Evolutionary conservation across 2,888 invertebrate species (phyloP), one percentile per base, ranked within the genome.

Genomic region (Cephus rjabovi): DNA sequence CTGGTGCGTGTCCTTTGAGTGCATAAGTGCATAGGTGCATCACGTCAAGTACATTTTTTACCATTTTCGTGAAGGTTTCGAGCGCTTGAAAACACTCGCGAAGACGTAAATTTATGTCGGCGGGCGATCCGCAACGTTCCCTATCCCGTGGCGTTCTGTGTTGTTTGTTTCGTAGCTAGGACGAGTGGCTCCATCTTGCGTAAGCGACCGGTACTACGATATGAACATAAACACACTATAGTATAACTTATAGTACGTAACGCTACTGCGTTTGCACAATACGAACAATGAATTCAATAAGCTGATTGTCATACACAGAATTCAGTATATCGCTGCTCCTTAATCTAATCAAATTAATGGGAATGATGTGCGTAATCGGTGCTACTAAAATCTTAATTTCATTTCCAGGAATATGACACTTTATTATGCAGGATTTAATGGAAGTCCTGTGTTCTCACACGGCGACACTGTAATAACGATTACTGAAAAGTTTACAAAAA

Each of bases 121-220:
- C 34, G 30, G 23, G 23, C 35, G 33, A 34, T 35, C 74, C n/a
- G 74, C 30, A 34, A 35, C 78, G 74, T 76, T 76, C 35, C 56
- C 23, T 76, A 75, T 78, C 23, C 31, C 12, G 34, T 74, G 31
- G 74, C 30, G 81, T 83, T 83, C 79, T 86, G 82, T 87, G 83
- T 83, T 88, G 87, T 86, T 85, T 84, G 69, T 69, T 79, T 86
- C 83, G 89, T 89, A 85, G 85, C 88, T 82, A 89, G 84, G 89
- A 87, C 83, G 82, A 84, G 84, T 79, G 77, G 80, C 84, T 84
- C 81, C 86, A 85, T 84, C 85, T 86, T 79, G 75, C 69, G 37
- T 30, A n/a, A 74, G 56, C 76, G 70, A 69, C 69, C 71, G 71
- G 31, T 31, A 71, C 71, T 71, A 15, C 71, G 1, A 33, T 33